Base-by-base conservation (phyloP, 2,113 vertebrate genomes). In the Mohoua ochrocephala region DNA sequence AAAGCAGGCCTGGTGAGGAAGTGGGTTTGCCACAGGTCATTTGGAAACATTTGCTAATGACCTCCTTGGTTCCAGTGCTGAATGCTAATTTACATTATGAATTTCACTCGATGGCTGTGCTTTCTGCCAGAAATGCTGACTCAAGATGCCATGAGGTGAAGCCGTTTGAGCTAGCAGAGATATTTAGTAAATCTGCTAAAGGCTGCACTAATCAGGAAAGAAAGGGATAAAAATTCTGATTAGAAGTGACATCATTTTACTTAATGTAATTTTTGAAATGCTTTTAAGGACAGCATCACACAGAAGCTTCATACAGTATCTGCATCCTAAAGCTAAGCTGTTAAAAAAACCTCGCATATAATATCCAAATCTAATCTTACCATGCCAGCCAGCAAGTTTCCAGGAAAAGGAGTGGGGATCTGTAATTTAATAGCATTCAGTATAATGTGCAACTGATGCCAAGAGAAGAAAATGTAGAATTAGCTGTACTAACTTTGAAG, bases 41-140 rank as follows among this genome's bases (percentile, higher is more conserved):
- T 90, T 96, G 90, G 93, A 91, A 91, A 42, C 33, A 57, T 93
- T 83, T 93, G 78, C 71, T 75, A 42, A 91, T 87, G 89, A 76
- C 71, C 60, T 44, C 53, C 81, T 54, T 7, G 2, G 45, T 91
- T 75, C 28, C 41, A 70, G 39, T 37, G 53, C 44, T 93, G 82
- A 60, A n/a, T 91, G 37, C 45, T 84, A 60, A 96, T 95, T 92
- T 82, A 81, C 54, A 24, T 85, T 87, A 95, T 81, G 73, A 84
- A 79, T 68, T 83, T 95, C 70, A 33, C 78, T 87, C 50, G 7
- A 16, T 11, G 6, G 64, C 49, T 52, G 12, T 39, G 59, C 85
- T 79, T 69, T 71, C 68, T 71, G 60, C 44, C 91, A 95, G 93
- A 95, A 94, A 65, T 89, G 95, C 96, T 97, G 92, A 96, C 86